Base-by-base conservation (phyloP, 2,888 invertebrate genomes). In the Sinodicranocentrus sp. region DNA sequence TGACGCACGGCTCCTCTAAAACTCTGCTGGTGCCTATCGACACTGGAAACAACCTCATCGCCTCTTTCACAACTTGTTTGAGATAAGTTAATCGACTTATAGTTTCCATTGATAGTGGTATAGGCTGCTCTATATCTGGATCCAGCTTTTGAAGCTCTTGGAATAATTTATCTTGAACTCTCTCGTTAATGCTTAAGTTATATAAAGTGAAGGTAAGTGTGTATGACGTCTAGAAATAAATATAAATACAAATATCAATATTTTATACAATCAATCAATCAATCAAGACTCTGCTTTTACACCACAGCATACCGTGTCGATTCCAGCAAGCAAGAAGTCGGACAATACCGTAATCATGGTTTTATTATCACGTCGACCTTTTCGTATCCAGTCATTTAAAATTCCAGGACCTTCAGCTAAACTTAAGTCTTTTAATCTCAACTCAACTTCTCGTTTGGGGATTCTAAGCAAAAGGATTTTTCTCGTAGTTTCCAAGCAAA, bases 321-420 rank as follows among this genome's bases (percentile, higher is more conserved):
- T 94, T 78, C 96, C 96, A 71, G 96, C 97, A 90, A 97, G 92
- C 25, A 97, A 90, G 90, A 96, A 93, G 90, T 97, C 97, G 48
- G 95, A 94, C 82, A 95, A 93, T 92, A 96, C 94, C 76, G 96
- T 96, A 61, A 94, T 92, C n/a, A 97, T 92, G 90, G 97, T 97
- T 89, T 94, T 94, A 21, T 93, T 91, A 90, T 95, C 94, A 2
- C 96, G 90, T 88, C 94, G 93, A 0, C 94, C 92, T 84, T 94
- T 94, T 73, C 93, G 91, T 2, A 96, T 90, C 90, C 96, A 96
- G 23, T 92, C 93, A 83, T 93, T 92, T 59, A 97, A 90, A 13
- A 96, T 91, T 1, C 94, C 85, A 2, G 67, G 25, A 5, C 71
- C 52, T 19, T 72, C 48, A 17, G 52, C 63, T 8, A 54, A n/a